Percentiles rank a stretch among this genome's conserved stretches.
Conservation (phyloP, 2,113 vertebrate genomes). For the Hyperopisus bebe region DNA sequence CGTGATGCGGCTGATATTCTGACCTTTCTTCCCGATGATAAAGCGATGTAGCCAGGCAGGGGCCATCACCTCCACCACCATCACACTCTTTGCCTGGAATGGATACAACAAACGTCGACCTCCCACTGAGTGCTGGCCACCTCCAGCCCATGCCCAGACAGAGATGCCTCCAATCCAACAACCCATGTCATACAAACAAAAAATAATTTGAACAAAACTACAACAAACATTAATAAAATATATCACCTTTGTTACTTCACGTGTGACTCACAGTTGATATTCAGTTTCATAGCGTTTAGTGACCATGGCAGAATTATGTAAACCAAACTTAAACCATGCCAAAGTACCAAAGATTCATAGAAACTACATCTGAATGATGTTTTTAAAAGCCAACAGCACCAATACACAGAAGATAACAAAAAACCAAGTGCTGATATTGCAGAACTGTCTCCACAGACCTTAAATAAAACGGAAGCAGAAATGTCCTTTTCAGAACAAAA, state of each 20-base stretch:
- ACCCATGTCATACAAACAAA: background rate
- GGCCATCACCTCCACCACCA: slow-evolving; percentile 63
- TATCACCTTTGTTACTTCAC: background rate
- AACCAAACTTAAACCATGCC: background rate
- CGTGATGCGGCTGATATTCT: slow-evolving; percentile 69
- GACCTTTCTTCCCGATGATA: slow-evolving; percentile 74
- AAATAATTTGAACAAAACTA: background rate
- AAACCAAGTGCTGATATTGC: background rate
- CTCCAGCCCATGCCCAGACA: background rate
- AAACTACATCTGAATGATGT: background rate
- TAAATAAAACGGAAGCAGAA: background rate
- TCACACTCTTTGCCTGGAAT: slow-evolving; percentile 62
- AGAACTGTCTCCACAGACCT: background rate
- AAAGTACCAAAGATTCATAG: background rate
- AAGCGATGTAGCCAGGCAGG: slow-evolving; percentile 73
- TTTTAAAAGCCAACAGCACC: background rate
- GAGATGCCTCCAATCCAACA: background rate
- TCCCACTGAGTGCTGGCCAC: background rate
- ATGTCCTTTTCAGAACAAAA: background rate
- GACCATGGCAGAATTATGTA: background rate
- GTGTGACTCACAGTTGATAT: background rate
- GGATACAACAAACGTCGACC: background rate
- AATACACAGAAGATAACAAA: background rate
- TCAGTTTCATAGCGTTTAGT: background rate
- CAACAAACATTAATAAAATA: background rate